Conservation (phyloP, 2,797 vertebrate genomes). For the Poecilia picta region DNA sequence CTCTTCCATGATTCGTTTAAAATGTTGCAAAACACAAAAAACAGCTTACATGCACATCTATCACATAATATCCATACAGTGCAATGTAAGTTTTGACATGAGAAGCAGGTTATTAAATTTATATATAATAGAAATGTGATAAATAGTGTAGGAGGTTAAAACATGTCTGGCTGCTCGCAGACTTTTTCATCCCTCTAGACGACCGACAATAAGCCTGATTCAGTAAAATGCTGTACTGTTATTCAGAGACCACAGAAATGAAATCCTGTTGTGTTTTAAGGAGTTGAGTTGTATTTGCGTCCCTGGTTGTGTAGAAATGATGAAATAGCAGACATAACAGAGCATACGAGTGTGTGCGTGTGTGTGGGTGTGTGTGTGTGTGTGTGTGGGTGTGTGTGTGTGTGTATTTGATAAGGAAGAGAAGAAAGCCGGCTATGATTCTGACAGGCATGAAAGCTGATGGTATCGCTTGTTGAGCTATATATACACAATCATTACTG, state of each 20-base stretch:
- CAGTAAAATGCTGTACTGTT: background rate
- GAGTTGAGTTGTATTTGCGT: background rate
- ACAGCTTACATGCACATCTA: background rate
- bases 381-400: background rate
- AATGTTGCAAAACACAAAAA: background rate
- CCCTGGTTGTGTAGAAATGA: background rate
- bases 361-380: slow-evolving; percentile 3
- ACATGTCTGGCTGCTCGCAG: background rate
- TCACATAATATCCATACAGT: background rate
- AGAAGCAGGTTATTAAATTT: background rate
- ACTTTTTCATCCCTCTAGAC: background rate
- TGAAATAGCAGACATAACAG: slow-evolving; percentile 1
- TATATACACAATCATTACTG: slow-evolving; percentile 39
- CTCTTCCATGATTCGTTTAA: background rate
- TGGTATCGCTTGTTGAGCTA: slow-evolving; percentile 32
- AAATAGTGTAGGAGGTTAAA: background rate
- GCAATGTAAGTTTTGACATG: background rate
- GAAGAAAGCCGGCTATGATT: slow-evolving; percentile 20
- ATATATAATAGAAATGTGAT: background rate
- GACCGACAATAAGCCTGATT: background rate
- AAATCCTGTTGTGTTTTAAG: background rate
- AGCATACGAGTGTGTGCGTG: background rate
- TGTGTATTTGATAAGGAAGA: slow-evolving; percentile 14
- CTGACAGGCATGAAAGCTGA: slow-evolving; percentile 32
- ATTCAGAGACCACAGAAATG: background rate